Conservation (phyloP, 2,888 invertebrate species). For the Exephanes ischioxanthus region DNA sequence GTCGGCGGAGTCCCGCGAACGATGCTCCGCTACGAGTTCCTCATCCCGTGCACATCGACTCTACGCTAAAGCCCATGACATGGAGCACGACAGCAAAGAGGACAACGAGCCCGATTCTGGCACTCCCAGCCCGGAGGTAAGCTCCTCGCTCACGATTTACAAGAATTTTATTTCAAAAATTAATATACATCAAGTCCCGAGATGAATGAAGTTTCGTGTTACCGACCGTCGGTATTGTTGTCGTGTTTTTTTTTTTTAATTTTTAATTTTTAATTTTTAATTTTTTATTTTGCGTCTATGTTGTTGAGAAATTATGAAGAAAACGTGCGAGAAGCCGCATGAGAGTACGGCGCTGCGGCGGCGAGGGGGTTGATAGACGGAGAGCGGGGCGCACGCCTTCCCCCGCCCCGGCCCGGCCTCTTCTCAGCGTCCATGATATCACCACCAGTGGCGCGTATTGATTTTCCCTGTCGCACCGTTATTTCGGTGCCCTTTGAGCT, state of each 20-base stretch:
- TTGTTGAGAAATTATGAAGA: neutral
- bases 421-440: conserved; percentile 55
- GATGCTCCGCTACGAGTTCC: conserved; percentile 39
- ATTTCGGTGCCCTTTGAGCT: conserved; percentile 51
- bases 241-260: neutral
- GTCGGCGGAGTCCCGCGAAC: conserved; percentile 41
- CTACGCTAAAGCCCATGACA: conserved; percentile 78
- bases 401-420: conserved; percentile 14
- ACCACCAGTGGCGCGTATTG: conserved; percentile 67
- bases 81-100: conserved; percentile 81
- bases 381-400: conserved; percentile 23
- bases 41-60: conserved; percentile 46
- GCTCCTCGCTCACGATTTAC: conserved; percentile 20
- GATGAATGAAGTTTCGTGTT: neutral
- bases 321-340: conserved; percentile 8
- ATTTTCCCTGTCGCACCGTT: conserved; percentile 64
- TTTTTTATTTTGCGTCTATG: neutral
- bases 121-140: conserved; percentile 81
- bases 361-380: conserved; percentile 34
- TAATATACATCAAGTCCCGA: neutral
- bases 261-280: neutral
- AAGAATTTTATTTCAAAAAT: neutral
- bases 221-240: conserved; percentile 3
- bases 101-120: conserved; percentile 80
- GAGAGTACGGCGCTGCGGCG: conserved; percentile 8